Evolutionary conservation across 1,140 invertebrate genomes (phyloP).

Genomic region (Lordiphosa collinella): DNA sequence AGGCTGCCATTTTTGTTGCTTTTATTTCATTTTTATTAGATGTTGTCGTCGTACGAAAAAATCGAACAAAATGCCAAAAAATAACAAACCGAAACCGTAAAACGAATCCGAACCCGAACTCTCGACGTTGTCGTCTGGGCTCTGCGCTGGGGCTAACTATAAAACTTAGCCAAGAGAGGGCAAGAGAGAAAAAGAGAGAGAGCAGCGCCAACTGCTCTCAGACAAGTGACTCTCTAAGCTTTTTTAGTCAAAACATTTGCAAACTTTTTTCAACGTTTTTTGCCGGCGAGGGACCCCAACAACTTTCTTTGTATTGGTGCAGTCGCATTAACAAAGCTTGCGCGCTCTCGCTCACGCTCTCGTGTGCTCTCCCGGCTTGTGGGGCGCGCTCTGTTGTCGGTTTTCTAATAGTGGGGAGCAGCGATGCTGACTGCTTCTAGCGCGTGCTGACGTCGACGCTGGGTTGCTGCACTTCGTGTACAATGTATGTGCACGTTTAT

Average conservation of each 20-base stretch:
- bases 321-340: conserved; percentile 47
- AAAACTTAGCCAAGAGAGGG: conserved; percentile 4
- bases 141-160: conserved; percentile 17
- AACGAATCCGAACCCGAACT: conserved; percentile 45
- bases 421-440: conserved; percentile 3
- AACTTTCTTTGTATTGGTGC: conserved; percentile 54
- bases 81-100: conserved; percentile 63
- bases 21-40: conserved; percentile 60
- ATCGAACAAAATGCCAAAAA: conserved; percentile 77
- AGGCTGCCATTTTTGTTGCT: conserved; percentile 13
- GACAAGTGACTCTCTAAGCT: conserved; percentile 55
- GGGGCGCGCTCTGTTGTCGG: conserved; percentile 36
- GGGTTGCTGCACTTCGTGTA: conserved; percentile 18
- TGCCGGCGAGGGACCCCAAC: conserved; percentile 13
- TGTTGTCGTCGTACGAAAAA: conserved; percentile 56
- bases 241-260: conserved; percentile 77
- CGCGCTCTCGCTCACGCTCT: conserved; percentile 11
- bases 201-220: conserved; percentile 1
- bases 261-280: conserved; percentile 50
- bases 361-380: conserved; percentile 1
- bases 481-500: conserved; percentile 13
- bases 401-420: conserved; percentile 51
- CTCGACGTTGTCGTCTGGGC: conserved; percentile 25
- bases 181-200: background rate
- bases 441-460: conserved; percentile 9